These are phyloP conservation scores for Zygothrica quintamaculata DNA, from an alignment of 2,888 invertebrate genomes.

Conservation along the genomic window DNA sequence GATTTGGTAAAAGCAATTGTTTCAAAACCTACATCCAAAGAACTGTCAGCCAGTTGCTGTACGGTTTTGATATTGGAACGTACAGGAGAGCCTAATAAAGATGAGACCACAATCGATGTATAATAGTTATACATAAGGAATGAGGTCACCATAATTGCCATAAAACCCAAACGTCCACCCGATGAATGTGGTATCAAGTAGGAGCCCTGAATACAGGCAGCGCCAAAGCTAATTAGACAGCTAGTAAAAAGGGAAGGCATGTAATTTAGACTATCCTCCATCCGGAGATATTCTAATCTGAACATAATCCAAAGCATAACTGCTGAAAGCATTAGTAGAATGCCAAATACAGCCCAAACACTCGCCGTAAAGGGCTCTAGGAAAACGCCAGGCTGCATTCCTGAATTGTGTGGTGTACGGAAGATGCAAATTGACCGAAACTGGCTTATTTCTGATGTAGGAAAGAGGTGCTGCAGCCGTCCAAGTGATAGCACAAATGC, in stretches of 20 bases:
- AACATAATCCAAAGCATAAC: slow-evolving; percentile 82
- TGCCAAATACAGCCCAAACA: slow-evolving; percentile 86
- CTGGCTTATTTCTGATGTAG: slow-evolving; percentile 53
- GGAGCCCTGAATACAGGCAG: slow-evolving; percentile 85
- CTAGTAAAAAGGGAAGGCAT: slow-evolving; percentile 79
- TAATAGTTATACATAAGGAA: slow-evolving; percentile 87
- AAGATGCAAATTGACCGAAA: slow-evolving; percentile 86
- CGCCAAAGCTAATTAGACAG: slow-evolving; percentile 85
- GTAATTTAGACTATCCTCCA: slow-evolving; percentile 53
- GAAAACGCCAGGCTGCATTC: slow-evolving; percentile 86
- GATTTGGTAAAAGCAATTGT: slow-evolving; percentile 82
- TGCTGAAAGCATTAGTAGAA: slow-evolving; percentile 81
- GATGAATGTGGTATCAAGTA: slow-evolving; percentile 84
- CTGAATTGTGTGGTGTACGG: slow-evolving; percentile 86
- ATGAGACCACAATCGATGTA: slow-evolving; percentile 87
- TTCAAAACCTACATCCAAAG: slow-evolving; percentile 86
- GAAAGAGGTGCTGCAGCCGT: slow-evolving; percentile 57
- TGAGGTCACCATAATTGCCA: slow-evolving; percentile 77
- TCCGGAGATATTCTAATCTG: slow-evolving; percentile 66
- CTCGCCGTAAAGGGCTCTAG: slow-evolving; percentile 86
- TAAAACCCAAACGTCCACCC: slow-evolving; percentile 83
- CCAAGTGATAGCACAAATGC: slow-evolving; percentile 53
- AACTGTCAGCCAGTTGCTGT: slow-evolving; percentile 86
- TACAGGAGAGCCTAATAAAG: slow-evolving; percentile 86
- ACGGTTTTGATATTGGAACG: slow-evolving; percentile 85